Evolutionary conservation across 1,140 invertebrate genomes (phyloP), one percentile per base, ranked within the genome.

Genomic region (Euura saliciscinereae): DNA sequence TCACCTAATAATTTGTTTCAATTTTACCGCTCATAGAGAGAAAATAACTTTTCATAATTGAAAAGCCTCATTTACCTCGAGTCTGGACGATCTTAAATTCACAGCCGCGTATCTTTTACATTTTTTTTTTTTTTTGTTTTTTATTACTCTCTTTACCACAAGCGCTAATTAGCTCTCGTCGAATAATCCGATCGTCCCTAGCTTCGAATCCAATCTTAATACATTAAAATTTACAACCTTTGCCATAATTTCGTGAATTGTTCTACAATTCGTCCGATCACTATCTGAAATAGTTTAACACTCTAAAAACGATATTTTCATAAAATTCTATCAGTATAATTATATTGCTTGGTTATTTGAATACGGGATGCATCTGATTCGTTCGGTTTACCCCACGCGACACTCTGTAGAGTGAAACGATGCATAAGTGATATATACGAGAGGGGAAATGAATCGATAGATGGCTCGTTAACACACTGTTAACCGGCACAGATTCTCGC

Each of bases 401-500:
- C 51, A 59, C 51, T 59, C 51, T 6, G 51, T 59, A 59, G 51
- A 59, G 51, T n/a, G 51, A 8, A 59, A 59, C 51, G 51, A 59
- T 59, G 51, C 51, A 59, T 11, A 4, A 59, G 3, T 8, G 51
- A 59, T 59, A n/a, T n/a, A 5, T 59, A n/a, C 51, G 8, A 1
- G 51, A 59, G 51, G 51, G 51, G 51, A 59, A 59, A 59, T n/a
- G 3, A 59, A 59, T 59, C 51, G 51, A 59, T 59, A 59, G 51
- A 59, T 59, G 51, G 3, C 51, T n/a, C 51, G 51, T 59, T 59
- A n/a, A 59, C 51, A 59, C 5, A n/a, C 51, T n/a, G 51, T 2
- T 2, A n/a, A 59, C 51, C 51, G 51, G 8, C 8, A 59, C 51
- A 59, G 51, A 59, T 59, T 59, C 51, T 59, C 13, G 3, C 51